phyloP scores from a whole-genome alignment of 1,140 invertebrate genomes.

The Sitophilus oryzae region DNA sequence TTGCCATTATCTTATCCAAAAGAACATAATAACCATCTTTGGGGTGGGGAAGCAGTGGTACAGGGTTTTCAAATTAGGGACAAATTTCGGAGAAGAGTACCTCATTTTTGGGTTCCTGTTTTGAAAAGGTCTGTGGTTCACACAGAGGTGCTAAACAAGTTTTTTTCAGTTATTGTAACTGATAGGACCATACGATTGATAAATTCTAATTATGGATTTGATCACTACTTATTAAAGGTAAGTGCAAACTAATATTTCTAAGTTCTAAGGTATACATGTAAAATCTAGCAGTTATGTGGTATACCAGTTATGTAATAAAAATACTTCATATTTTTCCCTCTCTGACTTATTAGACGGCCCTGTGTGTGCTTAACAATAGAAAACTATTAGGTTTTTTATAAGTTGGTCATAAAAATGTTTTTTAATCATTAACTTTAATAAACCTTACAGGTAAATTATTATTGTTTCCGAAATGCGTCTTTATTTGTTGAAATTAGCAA shows the following conservation, averaged over 20 bases:
- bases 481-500: no score
- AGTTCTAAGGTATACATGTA: no score
- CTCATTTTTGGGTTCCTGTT: constrained; percentile 82
- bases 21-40: constrained; percentile 81
- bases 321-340: no score
- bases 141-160: constrained; percentile 87
- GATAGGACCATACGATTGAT: constrained; percentile 75
- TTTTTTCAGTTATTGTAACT: constrained; percentile 77
- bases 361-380: no score
- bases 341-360: no score
- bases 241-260: constrained; percentile 18
- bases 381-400: no score
- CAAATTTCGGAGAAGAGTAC: constrained; percentile 54
- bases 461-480: no score
- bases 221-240: constrained; percentile 89
- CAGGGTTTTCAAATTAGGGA: constrained; percentile 77
- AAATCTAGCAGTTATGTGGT: no score
- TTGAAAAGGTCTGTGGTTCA: constrained; percentile 78
- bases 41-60: constrained; percentile 94
- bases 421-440: no score
- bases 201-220: constrained; percentile 87
- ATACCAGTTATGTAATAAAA: no score
- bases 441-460: no score
- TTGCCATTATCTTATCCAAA: constrained; percentile 71
- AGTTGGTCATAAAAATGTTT: no score